These are phyloP conservation scores for Drosophila antonietae DNA, from an alignment of 2,888 invertebrate genomes.

Conservation along the genomic window DNA sequence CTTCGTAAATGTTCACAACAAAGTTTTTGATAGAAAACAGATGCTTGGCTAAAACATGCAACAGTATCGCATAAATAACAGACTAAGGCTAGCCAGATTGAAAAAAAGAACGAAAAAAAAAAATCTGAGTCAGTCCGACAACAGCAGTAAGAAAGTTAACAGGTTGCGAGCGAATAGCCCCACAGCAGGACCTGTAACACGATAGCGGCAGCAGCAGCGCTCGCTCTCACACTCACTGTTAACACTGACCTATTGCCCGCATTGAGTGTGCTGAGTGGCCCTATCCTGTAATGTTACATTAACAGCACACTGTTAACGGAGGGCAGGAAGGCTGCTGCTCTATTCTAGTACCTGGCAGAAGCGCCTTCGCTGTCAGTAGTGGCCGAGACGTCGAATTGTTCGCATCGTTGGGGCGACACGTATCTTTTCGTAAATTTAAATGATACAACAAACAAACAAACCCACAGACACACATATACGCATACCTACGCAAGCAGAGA, in stretches of 20 bases:
- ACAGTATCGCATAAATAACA: slow-evolving; percentile 72
- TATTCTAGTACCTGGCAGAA: slow-evolving; percentile 28
- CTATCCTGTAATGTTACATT: slow-evolving; percentile 31
- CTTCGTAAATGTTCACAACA: slow-evolving; percentile 55
- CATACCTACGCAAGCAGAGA: slow-evolving; percentile 31
- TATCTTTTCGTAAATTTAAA: slow-evolving; percentile 16
- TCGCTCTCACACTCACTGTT: slow-evolving; percentile 39
- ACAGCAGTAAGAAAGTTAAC: slow-evolving; percentile 13
- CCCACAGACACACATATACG: slow-evolving; percentile 12
- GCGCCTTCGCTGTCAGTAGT: slow-evolving; percentile 64
- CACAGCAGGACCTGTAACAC: slow-evolving; percentile 27
- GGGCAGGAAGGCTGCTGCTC: slow-evolving; percentile 8
- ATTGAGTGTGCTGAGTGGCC: slow-evolving; percentile 31
- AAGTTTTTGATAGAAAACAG: slow-evolving; percentile 73
- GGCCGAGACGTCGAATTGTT: slow-evolving; percentile 76
- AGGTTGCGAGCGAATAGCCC: slow-evolving; percentile 1
- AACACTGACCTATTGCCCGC: slow-evolving; percentile 68
- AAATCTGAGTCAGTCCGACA: slow-evolving; percentile 8
- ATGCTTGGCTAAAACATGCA: slow-evolving; percentile 71
- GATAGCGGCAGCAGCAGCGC: slow-evolving; percentile 18
- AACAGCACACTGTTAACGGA: slow-evolving; percentile 37
- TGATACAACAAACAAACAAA: slow-evolving; percentile 26
- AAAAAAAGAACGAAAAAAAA: slow-evolving; percentile 24
- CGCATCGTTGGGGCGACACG: slow-evolving; percentile 52
- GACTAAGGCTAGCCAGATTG: slow-evolving; percentile 72